Percentiles rank a stretch among this genome's conserved stretches.
Conservation (phyloP, 1,140 invertebrate genomes). For the Pseudomyrmex cubaensis region DNA sequence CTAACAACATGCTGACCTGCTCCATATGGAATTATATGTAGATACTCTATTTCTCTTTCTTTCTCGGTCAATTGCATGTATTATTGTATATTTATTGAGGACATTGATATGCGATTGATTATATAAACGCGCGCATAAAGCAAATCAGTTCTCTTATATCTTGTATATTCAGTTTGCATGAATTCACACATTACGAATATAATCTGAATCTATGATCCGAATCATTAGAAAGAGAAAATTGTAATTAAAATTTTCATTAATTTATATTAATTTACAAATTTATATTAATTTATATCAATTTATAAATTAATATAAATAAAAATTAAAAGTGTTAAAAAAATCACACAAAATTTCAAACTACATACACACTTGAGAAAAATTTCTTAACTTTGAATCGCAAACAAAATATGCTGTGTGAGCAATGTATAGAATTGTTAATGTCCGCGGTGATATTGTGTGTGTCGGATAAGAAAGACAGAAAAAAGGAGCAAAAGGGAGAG, state of each 20-base stretch:
- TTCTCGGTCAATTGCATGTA: constrained; percentile 22
- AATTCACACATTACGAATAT: background rate
- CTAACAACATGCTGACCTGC: constrained; percentile 76
- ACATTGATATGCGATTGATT: background rate
- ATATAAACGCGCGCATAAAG: background rate
- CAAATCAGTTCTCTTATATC: background rate
- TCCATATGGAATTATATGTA: constrained; percentile 70
- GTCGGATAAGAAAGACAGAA: background rate
- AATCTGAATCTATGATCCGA: background rate
- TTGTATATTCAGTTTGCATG: background rate
- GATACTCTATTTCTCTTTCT: constrained; percentile 23
- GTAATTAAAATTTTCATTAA: too few species aligned
- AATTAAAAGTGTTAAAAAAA: too few species aligned
- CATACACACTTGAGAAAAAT: too few species aligned
- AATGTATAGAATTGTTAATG: background rate
- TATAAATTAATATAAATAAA: too few species aligned
- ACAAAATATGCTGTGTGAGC: background rate
- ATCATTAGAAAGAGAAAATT: background rate
- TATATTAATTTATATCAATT: too few species aligned
- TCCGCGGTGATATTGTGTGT: background rate
- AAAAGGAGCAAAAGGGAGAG: background rate
- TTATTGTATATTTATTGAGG: constrained; percentile 13
- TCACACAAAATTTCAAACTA: too few species aligned
- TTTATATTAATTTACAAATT: too few species aligned
- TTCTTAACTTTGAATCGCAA: too few species aligned